phyloP scores from a whole-genome alignment of 2,113 vertebrate genomes.

The Lasiurus borealis region DNA sequence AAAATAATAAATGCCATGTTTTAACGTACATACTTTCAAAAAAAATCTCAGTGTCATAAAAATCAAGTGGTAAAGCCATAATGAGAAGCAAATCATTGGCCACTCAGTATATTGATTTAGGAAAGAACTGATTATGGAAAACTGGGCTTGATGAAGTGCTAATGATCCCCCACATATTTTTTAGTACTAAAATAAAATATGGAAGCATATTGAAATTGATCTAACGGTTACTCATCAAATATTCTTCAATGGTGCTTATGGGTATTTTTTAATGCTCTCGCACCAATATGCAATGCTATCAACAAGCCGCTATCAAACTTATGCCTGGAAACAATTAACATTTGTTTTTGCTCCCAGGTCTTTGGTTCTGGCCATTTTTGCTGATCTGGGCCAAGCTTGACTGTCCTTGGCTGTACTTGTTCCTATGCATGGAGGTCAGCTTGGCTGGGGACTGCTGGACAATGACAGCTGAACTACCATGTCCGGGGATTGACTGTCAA shows the following conservation, averaged over 20 bases:
- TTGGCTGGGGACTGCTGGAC: not conserved
- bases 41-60: not conserved
- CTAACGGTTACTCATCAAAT: not conserved
- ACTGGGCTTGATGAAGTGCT: not conserved
- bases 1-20: not conserved
- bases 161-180: not conserved
- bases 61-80: not conserved
- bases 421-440: not conserved
- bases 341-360: not conserved
- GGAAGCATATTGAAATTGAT: not conserved
- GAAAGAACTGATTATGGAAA: not conserved
- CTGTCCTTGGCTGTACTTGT: not conserved
- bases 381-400: not conserved
- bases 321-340: not conserved
- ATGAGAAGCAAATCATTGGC: not conserved
- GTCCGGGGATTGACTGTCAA: not conserved
- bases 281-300: not conserved
- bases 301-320: not conserved
- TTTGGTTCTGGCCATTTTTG: not conserved
- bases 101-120: not conserved
- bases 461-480: not conserved
- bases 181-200: slow-evolving; percentile 8
- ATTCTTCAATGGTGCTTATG: not conserved
- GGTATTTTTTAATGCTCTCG: not conserved
- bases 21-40: not conserved